These are phyloP conservation scores for Amyelois transitella DNA, from an alignment of 1,140 invertebrate species.

Conservation along the genomic window DNA sequence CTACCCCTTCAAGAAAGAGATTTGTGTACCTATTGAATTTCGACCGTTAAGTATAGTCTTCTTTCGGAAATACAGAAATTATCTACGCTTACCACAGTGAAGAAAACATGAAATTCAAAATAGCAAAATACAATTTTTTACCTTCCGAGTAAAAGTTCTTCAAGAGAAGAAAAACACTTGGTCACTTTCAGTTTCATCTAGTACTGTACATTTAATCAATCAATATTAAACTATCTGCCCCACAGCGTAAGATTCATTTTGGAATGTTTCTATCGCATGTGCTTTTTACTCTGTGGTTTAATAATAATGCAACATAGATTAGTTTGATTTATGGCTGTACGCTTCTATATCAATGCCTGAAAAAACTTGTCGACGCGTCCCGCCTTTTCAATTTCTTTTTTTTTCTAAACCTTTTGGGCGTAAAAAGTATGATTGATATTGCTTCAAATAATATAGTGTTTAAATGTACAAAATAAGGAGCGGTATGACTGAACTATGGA, in stretches of 20 bases:
- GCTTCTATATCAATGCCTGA: slow-evolving; percentile 6
- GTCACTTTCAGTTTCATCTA: slow-evolving; percentile 12
- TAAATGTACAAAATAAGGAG: neutral
- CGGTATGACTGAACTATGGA: neutral
- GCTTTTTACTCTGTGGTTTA: neutral
- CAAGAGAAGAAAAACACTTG: slow-evolving; percentile 16
- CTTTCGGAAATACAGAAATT: too few species aligned
- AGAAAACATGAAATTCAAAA: too few species aligned
- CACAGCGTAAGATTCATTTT: neutral
- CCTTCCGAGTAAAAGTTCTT: neutral
- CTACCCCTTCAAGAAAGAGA: too few species aligned
- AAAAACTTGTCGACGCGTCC: neutral
- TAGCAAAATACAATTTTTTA: too few species aligned
- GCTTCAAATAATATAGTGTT: neutral
- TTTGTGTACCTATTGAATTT: too few species aligned
- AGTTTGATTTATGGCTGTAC: slow-evolving; percentile 14
- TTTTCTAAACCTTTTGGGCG: neutral
- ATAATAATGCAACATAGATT: slow-evolving; percentile 12
- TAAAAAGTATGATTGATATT: neutral
- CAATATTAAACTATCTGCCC: neutral
- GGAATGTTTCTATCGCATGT: neutral
- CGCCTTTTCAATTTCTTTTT: neutral
- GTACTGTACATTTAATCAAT: neutral
- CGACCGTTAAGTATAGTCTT: too few species aligned
- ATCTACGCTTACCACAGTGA: too few species aligned